Evolutionary conservation across 2,888 invertebrate genomes (phyloP).

Genomic region (Bhutanitis thaidina): DNA sequence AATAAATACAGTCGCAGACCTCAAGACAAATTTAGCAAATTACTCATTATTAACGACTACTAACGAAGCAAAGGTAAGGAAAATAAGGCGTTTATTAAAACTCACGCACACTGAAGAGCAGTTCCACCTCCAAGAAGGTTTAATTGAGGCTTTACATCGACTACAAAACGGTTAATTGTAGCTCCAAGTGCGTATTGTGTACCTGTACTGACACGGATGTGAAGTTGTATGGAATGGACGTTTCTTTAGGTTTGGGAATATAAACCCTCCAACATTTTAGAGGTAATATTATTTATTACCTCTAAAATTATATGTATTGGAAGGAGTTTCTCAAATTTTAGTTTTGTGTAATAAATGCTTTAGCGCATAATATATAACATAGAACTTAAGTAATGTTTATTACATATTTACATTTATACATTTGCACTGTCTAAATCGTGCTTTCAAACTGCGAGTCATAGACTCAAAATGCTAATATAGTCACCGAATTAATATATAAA

Average conservation of each 20-base stretch:
- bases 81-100: conserved; percentile 55
- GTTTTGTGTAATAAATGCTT: no score
- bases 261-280: no score
- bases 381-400: no score
- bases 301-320: no score
- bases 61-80: conserved; percentile 42
- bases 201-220: conserved; percentile 35
- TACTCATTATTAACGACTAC: conserved; percentile 37
- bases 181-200: conserved; percentile 65
- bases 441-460: no score
- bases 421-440: no score
- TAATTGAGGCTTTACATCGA: conserved; percentile 70
- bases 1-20: conserved; percentile 16
- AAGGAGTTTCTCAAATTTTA: no score
- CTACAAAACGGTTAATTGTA: conserved; percentile 75
- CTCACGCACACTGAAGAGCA: conserved; percentile 38
- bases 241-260: neutral
- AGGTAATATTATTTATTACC: no score
- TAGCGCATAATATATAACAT: no score
- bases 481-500: no score
- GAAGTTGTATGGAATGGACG: conserved; percentile 29
- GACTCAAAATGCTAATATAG: no score
- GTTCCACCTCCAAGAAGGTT: conserved; percentile 54
- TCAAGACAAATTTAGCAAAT: conserved; percentile 18
- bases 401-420: no score